phyloP scores from a whole-genome alignment of 2,888 invertebrate species.

The Choreutis nemorana region DNA sequence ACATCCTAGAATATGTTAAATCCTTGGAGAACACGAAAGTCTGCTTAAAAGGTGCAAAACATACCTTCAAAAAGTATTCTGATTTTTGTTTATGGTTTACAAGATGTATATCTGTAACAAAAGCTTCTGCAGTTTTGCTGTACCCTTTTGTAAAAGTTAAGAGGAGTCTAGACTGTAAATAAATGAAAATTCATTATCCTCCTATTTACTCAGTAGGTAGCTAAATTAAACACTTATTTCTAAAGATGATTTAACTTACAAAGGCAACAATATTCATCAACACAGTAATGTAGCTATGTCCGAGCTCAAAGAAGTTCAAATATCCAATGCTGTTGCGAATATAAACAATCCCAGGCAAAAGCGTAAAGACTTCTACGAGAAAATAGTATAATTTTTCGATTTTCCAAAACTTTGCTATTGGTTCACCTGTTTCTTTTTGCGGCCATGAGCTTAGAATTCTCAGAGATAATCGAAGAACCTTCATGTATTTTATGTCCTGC shows the following conservation, averaged over 20 bases:
- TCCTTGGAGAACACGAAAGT: no score
- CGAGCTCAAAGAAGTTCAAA: slow-evolving; percentile 8
- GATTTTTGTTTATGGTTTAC: slow-evolving; percentile 10
- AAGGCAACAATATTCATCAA: slow-evolving; percentile 8
- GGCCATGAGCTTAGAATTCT: slow-evolving; percentile 9
- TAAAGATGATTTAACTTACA: no score
- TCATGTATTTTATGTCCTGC: slow-evolving; percentile 12
- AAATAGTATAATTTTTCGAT: neutral
- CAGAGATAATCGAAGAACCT: slow-evolving; percentile 6
- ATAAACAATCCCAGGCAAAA: slow-evolving; percentile 8
- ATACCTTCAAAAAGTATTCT: slow-evolving; percentile 10
- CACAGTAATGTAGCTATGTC: slow-evolving; percentile 11
- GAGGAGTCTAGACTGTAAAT: slow-evolving; percentile 5
- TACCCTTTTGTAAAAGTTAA: slow-evolving; percentile 9
- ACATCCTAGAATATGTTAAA: no score
- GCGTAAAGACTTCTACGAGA: no score
- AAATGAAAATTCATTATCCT: no score
- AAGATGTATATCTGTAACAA: slow-evolving; percentile 4
- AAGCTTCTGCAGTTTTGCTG: neutral
- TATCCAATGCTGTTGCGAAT: slow-evolving; percentile 5
- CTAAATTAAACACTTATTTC: no score
- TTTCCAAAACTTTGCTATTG: neutral
- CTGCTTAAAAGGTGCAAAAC: no score
- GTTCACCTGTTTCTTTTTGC: slow-evolving; percentile 1
- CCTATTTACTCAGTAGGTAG: no score